Evolutionary conservation across 2,888 invertebrate genomes (phyloP).

Genomic region (Tinea pellionella): DNA sequence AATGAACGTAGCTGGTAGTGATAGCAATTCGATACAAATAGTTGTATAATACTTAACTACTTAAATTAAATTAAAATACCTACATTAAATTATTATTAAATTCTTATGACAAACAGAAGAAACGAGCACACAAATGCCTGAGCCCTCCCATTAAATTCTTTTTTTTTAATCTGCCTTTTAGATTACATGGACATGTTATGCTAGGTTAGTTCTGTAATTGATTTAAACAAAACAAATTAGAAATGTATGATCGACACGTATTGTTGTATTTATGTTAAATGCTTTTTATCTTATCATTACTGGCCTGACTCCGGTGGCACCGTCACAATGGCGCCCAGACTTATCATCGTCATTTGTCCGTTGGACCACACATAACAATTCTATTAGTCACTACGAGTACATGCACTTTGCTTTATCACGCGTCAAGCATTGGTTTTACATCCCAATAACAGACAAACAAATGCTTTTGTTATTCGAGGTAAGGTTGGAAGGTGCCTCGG

Average conservation of each 20-base stretch:
- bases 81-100: no score
- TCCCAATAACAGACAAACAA: no score
- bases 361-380: not conserved
- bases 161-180: no score
- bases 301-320: not conserved
- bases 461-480: no score
- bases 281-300: not conserved
- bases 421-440: not conserved
- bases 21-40: not conserved
- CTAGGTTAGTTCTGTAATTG: not conserved
- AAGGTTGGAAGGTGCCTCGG: no score
- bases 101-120: no score
- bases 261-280: not conserved
- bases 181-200: no score
- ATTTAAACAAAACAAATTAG: not conserved
- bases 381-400: not conserved
- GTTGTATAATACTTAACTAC: no score
- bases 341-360: slow-evolving; percentile 8
- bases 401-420: not conserved
- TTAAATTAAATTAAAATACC: no score
- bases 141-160: no score
- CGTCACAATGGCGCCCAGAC: slow-evolving; percentile 6
- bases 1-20: not conserved
- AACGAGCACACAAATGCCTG: no score
- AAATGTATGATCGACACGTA: not conserved